Evolutionary conservation across 1,140 invertebrate genomes (phyloP).

Genomic region (Sarcophaga peregrina): DNA sequence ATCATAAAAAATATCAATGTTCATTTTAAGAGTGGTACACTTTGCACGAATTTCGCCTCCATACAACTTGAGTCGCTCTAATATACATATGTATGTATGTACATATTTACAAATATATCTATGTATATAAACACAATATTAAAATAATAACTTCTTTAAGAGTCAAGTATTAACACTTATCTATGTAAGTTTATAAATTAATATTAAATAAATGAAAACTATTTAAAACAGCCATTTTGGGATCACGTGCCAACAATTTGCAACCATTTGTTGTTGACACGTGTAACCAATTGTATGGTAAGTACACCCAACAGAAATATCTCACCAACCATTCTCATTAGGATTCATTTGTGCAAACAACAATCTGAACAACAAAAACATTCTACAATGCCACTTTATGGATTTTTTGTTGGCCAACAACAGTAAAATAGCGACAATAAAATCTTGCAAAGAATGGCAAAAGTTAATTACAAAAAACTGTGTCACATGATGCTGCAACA

Average conservation of each 20-base stretch:
- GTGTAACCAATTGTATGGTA: constrained; percentile 12
- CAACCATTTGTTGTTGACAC: constrained; percentile 22
- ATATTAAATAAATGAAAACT: neutral
- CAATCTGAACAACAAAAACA: neutral
- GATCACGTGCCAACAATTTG: constrained; percentile 36
- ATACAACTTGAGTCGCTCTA: too few species aligned
- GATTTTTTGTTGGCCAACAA: constrained; percentile 4
- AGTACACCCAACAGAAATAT: neutral
- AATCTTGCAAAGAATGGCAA: neutral
- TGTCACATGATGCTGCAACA: constrained; percentile 28
- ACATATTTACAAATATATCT: too few species aligned
- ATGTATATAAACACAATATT: too few species aligned
- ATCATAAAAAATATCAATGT: too few species aligned
- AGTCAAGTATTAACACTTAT: too few species aligned
- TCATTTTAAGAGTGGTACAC: too few species aligned
- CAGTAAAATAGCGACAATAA: neutral
- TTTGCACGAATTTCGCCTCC: too few species aligned
- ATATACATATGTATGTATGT: too few species aligned
- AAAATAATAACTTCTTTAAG: too few species aligned
- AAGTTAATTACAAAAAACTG: constrained; percentile 32
- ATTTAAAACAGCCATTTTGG: constrained; percentile 26
- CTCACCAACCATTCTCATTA: neutral
- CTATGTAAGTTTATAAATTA: too few species aligned
- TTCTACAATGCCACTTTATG: neutral
- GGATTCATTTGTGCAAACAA: neutral